These are phyloP conservation scores for Acrobasis repandana DNA, from an alignment of 2,888 invertebrate genomes.

Conservation along the genomic window DNA sequence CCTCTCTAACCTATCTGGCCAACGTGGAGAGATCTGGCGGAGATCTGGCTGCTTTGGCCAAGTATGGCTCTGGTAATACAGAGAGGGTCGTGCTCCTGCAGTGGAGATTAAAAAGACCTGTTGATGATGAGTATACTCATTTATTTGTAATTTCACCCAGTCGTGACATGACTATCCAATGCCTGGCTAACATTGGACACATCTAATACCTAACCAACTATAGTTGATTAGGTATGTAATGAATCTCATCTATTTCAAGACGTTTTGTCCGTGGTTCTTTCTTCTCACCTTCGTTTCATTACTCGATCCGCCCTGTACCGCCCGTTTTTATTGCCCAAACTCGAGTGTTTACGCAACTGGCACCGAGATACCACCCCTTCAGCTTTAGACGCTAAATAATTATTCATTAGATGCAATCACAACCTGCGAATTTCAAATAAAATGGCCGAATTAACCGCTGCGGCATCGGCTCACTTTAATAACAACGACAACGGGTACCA, in stretches of 20 bases:
- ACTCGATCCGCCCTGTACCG: constrained; percentile 46
- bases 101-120: too few relatives aligned
- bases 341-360: constrained; percentile 34
- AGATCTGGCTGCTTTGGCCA: too few relatives aligned
- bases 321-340: constrained; percentile 45
- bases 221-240: not conserved
- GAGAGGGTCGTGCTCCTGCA: too few relatives aligned
- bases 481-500: constrained; percentile 64
- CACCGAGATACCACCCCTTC: constrained; percentile 26
- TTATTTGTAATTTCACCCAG: too few relatives aligned
- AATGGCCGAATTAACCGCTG: constrained; percentile 46
- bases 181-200: not conserved
- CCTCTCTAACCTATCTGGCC: too few relatives aligned
- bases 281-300: constrained; percentile 55
- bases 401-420: constrained; percentile 37
- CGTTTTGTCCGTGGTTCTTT: constrained; percentile 37
- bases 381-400: constrained; percentile 27
- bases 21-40: too few relatives aligned
- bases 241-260: not conserved
- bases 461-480: constrained; percentile 56
- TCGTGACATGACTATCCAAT: too few relatives aligned
- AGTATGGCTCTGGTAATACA: too few relatives aligned
- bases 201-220: not conserved
- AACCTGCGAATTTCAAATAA: constrained; percentile 35
- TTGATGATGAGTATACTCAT: too few relatives aligned